phyloP scores from a whole-genome alignment of 2,113 vertebrate genomes.

The Nematolebias whitei region DNA sequence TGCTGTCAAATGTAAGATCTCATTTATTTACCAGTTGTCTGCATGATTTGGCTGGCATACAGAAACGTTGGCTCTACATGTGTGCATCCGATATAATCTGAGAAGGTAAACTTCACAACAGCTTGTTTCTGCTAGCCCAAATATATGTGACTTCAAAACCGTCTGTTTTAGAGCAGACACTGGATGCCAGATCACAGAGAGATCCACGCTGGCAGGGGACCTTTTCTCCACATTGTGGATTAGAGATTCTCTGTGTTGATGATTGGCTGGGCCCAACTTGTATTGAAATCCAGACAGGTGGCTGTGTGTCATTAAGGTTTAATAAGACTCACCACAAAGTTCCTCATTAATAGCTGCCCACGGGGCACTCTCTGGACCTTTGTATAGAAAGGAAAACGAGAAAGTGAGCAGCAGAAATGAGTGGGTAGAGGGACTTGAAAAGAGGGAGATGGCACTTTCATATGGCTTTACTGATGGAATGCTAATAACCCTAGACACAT shows the following conservation, averaged over 20 bases:
- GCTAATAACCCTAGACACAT: conserved; percentile 47
- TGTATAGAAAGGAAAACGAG: conserved; percentile 46
- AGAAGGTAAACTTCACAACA: conserved; percentile 27
- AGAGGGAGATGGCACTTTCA: conserved; percentile 49
- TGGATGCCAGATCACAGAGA: conserved; percentile 46
- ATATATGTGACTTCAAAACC: conserved; percentile 31
- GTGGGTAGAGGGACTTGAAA: conserved; percentile 49
- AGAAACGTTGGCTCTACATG: background rate
- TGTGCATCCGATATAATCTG: conserved; percentile 2
- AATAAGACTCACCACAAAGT: conserved; percentile 69
- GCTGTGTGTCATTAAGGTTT: conserved; percentile 74
- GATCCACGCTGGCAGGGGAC: conserved; percentile 30
- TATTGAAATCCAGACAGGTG: conserved; percentile 67
- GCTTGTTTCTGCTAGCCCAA: conserved; percentile 4
- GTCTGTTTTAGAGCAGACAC: conserved; percentile 15
- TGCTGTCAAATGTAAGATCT: conserved; percentile 3
- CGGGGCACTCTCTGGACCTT: conserved; percentile 65
- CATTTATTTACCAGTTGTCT: conserved; percentile 15
- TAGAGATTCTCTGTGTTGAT: conserved; percentile 65
- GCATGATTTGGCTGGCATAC: background rate
- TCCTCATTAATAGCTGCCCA: conserved; percentile 75
- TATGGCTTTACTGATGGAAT: conserved; percentile 50
- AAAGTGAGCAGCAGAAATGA: conserved; percentile 30
- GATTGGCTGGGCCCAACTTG: conserved; percentile 60
- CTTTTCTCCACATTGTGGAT: conserved; percentile 34